Conservation (phyloP, 2,113 vertebrate genomes). For the Sander lucioperca region DNA sequence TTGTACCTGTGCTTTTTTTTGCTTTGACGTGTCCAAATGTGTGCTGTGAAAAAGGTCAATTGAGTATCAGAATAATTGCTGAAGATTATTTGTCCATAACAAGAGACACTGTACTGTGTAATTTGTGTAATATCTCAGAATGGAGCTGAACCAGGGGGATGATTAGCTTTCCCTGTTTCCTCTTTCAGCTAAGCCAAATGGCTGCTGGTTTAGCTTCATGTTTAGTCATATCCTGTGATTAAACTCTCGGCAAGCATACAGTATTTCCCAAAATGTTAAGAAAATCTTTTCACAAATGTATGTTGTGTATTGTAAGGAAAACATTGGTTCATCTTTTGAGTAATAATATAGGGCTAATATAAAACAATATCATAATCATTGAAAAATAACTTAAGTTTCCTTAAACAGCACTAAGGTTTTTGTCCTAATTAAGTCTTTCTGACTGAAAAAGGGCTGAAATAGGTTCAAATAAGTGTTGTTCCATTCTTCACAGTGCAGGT, state of each 20-base stretch:
- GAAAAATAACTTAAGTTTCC: background rate
- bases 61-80: too few species aligned
- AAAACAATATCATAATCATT: background rate
- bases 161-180: background rate
- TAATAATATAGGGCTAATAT: background rate
- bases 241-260: background rate
- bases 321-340: background rate
- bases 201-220: background rate
- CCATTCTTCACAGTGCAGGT: constrained; percentile 4
- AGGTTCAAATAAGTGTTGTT: constrained; percentile 12
- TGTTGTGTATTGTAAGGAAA: background rate
- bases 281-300: background rate
- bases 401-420: background rate
- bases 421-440: background rate
- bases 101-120: too few species aligned
- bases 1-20: background rate
- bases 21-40: too few species aligned
- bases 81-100: too few species aligned
- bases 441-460: background rate
- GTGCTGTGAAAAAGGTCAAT: too few species aligned
- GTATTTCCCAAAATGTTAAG: background rate
- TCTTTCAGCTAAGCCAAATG: background rate
- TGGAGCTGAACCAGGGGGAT: too few species aligned
- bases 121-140: too few species aligned
- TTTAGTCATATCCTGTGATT: background rate